phyloP scores from a whole-genome alignment of 2,113 vertebrate genomes.

The Myodes glareolus region DNA sequence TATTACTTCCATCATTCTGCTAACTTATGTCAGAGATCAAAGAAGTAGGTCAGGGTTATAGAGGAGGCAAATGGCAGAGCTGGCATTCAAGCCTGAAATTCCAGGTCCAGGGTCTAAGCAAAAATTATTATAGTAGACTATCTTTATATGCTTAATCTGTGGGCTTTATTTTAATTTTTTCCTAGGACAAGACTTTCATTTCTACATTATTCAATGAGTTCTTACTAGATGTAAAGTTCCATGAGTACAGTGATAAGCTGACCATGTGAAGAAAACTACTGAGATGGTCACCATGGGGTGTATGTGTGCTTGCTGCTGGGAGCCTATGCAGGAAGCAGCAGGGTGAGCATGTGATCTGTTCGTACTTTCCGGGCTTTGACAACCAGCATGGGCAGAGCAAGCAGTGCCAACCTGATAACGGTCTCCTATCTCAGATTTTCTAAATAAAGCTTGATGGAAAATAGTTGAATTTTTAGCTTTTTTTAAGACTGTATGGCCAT shows the following conservation, averaged over 20 bases:
- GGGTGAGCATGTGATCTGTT: background rate
- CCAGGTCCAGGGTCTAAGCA: background rate
- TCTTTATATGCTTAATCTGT: background rate
- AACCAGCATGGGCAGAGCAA: background rate
- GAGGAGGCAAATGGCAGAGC: background rate
- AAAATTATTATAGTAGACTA: background rate
- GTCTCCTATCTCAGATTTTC: background rate
- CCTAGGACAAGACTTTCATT: background rate
- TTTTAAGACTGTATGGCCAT: background rate
- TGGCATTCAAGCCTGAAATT: conserved; percentile 7
- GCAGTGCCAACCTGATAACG: background rate
- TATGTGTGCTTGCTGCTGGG: background rate
- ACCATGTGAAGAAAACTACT: background rate
- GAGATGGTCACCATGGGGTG: background rate
- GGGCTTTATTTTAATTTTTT: background rate
- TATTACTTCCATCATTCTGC: background rate
- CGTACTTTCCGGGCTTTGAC: background rate
- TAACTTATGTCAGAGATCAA: conserved; percentile 1
- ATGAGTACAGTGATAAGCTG: background rate
- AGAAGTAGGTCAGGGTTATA: background rate
- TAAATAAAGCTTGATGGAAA: background rate
- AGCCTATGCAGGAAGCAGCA: background rate
- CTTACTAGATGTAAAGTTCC: conserved; percentile 23
- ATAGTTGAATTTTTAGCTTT: background rate
- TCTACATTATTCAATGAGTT: background rate